phyloP scores from a whole-genome alignment of 2,113 vertebrate genomes.

The Pyrgilauda ruficollis region DNA sequence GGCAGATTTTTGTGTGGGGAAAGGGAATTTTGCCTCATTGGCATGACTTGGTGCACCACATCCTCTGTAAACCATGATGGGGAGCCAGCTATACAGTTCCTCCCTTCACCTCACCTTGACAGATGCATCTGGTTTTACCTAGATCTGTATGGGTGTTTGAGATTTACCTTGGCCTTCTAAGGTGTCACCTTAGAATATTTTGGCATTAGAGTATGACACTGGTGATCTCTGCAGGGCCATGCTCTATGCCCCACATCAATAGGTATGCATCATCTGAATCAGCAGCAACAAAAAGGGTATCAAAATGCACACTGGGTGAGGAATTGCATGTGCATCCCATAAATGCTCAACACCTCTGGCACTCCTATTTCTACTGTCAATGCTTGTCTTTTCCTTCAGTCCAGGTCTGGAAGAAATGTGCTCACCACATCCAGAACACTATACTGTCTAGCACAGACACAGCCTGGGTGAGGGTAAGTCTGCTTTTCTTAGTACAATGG shows the following conservation, averaged over 20 bases:
- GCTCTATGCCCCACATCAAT: not conserved
- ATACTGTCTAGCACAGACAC: not conserved
- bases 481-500: not conserved
- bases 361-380: not conserved
- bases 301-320: not conserved
- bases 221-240: not conserved
- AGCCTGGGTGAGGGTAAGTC: not conserved
- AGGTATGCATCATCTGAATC: not conserved
- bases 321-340: not conserved
- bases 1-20: not conserved
- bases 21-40: not conserved
- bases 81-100: not conserved
- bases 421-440: not conserved
- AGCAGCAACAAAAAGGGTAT: not conserved
- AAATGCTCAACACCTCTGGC: not conserved
- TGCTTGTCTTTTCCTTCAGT: not conserved
- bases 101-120: not conserved
- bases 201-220: not conserved
- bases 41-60: not conserved
- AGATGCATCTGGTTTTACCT: not conserved
- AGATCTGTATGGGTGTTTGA: not conserved
- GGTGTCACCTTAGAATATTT: not conserved
- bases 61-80: accelerated
- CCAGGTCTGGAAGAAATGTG: not conserved
- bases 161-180: not conserved